Base-by-base conservation (phyloP, 2,888 invertebrate species). In the Hydraecia micacea region DNA sequence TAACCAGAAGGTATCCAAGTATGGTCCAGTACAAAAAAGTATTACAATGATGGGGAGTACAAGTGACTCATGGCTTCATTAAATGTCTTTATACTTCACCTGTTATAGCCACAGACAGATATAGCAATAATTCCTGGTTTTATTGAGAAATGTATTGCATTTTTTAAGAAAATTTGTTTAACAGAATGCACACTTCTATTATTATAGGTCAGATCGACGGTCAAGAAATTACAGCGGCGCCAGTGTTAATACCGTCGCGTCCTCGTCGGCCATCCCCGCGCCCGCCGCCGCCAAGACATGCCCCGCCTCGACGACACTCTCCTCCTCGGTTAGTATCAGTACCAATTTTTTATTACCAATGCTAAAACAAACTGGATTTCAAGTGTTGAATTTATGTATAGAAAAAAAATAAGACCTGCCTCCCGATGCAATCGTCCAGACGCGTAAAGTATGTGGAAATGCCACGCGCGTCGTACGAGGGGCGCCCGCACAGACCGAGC, bases 151-250 rank as follows among this genome's bases (percentile, higher is more conserved):
- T 21, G 15, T n/a, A n/a, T n/a, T 15, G 13, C 39, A 46, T 18
- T 9, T 46, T 58, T 25, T 3, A 58, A 46, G 25, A 28, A n/a
- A 46, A 75, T 15, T 21, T 49, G 21, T 58, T 5, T 32, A 69
- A 18, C 32, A 49, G 6, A 70, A 21, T 65, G 18, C 18, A 7
- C 18, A 65, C 8, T 58, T 25, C 4, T 28, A 39, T 70, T 58
- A 13, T 58, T 92, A 6, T 92, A 98, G 98, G 99, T 75, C 99
- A 99, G 96, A 98, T 99, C 91, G 99, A 99, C 96, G 99, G 99
- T 28, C 99, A 99, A 94, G 99, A 99, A 96, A 98, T 99, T 74
- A 99, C 99, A 39, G 99, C 99, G 55, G 99, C 99, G 62, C 99
- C 99, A n/a, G 99, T 99, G 82, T 96, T 99, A 92, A 97, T 99